Evolutionary conservation across 2,797 vertebrate genomes (phyloP).

Genomic region (Eutrigla gurnardus): DNA sequence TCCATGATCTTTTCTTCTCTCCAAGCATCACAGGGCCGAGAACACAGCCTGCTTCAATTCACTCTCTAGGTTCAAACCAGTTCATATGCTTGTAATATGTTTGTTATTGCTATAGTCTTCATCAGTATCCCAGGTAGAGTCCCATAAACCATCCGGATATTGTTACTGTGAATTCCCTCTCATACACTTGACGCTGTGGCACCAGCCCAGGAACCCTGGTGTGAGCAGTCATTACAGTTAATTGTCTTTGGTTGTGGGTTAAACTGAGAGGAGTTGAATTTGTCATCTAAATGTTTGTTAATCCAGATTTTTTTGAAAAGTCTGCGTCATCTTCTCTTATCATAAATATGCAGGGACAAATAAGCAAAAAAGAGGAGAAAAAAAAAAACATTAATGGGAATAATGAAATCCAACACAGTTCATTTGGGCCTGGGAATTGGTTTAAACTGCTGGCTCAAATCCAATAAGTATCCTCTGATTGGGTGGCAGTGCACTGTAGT

Average conservation of each 20-base stretch:
- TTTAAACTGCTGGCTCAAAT: slow-evolving; percentile 75
- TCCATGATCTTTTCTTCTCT: slow-evolving; percentile 35
- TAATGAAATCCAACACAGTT: slow-evolving; percentile 51
- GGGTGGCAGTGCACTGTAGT: slow-evolving; percentile 75
- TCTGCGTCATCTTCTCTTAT: slow-evolving; percentile 42
- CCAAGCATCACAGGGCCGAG: slow-evolving; percentile 30
- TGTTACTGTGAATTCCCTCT: slow-evolving; percentile 30
- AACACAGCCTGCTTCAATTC: slow-evolving; percentile 34
- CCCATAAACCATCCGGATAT: slow-evolving; percentile 46
- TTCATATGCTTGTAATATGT: slow-evolving; percentile 55
- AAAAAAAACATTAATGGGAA: slow-evolving; percentile 38
- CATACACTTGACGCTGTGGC: slow-evolving; percentile 19
- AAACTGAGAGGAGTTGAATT: slow-evolving; percentile 47
- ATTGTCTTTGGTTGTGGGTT: slow-evolving; percentile 73
- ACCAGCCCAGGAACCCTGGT: slow-evolving; percentile 30
- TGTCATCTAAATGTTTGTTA: slow-evolving; percentile 38
- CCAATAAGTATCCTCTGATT: slow-evolving; percentile 75
- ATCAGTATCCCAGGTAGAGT: slow-evolving; percentile 46
- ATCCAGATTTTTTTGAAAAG: slow-evolving; percentile 26
- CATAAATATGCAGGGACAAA: slow-evolving; percentile 65
- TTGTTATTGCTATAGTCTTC: slow-evolving; percentile 80
- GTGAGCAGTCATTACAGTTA: slow-evolving; percentile 47
- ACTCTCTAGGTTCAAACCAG: slow-evolving; percentile 49
- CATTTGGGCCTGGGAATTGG: slow-evolving; percentile 30
- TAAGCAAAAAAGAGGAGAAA: slow-evolving; percentile 35